Conservation (phyloP, 2,113 vertebrate species). For the Oxyura jamaicensis region DNA sequence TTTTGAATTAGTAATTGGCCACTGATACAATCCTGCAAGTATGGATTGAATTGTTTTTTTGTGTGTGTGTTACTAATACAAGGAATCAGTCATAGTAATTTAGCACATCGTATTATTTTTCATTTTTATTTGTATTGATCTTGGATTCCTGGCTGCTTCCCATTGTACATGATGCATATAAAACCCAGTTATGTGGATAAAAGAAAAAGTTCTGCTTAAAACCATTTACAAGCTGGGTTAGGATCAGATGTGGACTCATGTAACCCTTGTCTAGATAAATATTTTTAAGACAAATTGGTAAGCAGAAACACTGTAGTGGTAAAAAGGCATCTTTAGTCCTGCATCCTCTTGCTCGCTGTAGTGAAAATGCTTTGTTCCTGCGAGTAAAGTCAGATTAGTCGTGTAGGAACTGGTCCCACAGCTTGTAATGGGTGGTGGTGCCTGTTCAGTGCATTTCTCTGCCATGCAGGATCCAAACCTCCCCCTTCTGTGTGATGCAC, state of each 20-base stretch:
- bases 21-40: not conserved
- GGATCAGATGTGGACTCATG: not conserved
- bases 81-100: not conserved
- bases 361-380: not conserved
- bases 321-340: not conserved
- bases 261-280: not conserved
- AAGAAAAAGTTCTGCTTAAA: not conserved
- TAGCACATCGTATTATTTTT: not conserved
- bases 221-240: not conserved
- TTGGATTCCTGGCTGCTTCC: not conserved
- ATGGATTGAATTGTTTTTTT: not conserved
- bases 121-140: not conserved
- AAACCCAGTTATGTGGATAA: not conserved
- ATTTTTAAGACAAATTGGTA: not conserved
- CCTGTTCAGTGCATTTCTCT: not conserved
- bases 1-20: not conserved
- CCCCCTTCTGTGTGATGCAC: fast-evolving
- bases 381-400: fast-evolving
- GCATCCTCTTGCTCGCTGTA: not conserved
- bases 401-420: not conserved
- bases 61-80: not conserved
- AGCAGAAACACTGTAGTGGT: not conserved
- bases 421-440: too few species aligned
- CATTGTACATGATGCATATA: not conserved
- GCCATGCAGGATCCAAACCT: not conserved